Evolutionary conservation across 1,140 invertebrate species (phyloP).

Genomic region (Temnothorax longispinosus): DNA sequence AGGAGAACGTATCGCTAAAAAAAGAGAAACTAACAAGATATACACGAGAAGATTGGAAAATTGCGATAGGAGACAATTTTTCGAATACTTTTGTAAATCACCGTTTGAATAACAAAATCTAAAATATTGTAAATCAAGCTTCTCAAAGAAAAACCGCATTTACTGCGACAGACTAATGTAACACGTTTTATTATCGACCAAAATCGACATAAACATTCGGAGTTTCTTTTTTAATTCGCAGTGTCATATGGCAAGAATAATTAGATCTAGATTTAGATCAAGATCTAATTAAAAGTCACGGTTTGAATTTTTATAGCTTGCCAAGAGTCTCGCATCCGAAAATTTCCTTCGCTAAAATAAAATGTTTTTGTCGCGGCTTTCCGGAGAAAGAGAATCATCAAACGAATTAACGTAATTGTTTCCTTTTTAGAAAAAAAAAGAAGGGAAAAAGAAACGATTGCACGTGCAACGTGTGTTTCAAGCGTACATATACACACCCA

Average conservation of each 20-base stretch:
- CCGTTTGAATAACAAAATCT: not conserved
- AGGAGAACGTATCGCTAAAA: not conserved
- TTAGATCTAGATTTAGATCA: no score
- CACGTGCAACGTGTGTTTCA: not conserved
- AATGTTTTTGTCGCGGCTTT: not conserved
- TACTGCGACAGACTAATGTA: not conserved
- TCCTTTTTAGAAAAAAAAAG: not conserved
- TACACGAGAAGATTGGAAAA: not conserved
- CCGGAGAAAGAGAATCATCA: not conserved
- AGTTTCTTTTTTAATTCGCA: no score
- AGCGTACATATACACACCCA: no score
- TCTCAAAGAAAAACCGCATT: not conserved
- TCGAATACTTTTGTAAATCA: not conserved
- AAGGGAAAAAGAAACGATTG: no score
- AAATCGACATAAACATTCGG: no score
- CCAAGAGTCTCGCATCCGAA: not conserved
- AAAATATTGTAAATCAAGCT: conserved; percentile 1
- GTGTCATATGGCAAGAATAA: no score
- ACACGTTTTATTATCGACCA: not conserved
- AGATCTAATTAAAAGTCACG: not conserved
- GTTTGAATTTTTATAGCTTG: no score
- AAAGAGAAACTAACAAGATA: not conserved
- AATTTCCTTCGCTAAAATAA: not conserved
- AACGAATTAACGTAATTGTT: not conserved
- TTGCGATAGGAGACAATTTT: not conserved